phyloP scores from a whole-genome alignment of 1,140 invertebrate species.

The Limonius californicus region DNA sequence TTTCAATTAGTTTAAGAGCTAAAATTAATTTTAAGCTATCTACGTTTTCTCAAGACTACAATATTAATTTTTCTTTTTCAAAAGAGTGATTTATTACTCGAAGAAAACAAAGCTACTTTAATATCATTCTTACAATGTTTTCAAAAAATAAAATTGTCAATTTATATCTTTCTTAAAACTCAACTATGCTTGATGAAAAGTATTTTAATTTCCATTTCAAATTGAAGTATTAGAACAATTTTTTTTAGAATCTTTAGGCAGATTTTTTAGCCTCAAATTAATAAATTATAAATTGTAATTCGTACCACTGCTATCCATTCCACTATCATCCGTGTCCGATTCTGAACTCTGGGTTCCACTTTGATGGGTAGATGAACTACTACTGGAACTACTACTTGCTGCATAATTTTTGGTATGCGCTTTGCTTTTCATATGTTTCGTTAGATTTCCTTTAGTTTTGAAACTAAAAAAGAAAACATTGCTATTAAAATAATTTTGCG shows the following conservation, averaged over 20 bases:
- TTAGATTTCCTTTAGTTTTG: conserved; percentile 97
- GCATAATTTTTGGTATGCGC: conserved; percentile 74
- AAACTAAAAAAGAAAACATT: conserved; percentile 58
- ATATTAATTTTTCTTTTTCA: no score
- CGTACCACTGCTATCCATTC: conserved; percentile 66
- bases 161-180: background rate
- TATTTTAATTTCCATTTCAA: no score
- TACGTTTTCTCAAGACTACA: no score
- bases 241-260: background rate
- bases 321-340: conserved; percentile 64
- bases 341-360: conserved; percentile 52
- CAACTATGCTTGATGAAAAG: no score
- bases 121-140: no score
- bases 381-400: conserved; percentile 46
- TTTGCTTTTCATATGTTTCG: conserved; percentile 99
- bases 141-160: background rate
- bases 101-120: no score
- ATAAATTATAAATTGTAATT: background rate
- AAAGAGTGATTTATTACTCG: no score
- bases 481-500: no score
- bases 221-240: no score
- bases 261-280: background rate
- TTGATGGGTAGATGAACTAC: conserved; percentile 64
- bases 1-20: no score
- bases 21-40: no score